phyloP scores from a whole-genome alignment of 2,113 vertebrate genomes.

The Pandion haliaetus region DNA sequence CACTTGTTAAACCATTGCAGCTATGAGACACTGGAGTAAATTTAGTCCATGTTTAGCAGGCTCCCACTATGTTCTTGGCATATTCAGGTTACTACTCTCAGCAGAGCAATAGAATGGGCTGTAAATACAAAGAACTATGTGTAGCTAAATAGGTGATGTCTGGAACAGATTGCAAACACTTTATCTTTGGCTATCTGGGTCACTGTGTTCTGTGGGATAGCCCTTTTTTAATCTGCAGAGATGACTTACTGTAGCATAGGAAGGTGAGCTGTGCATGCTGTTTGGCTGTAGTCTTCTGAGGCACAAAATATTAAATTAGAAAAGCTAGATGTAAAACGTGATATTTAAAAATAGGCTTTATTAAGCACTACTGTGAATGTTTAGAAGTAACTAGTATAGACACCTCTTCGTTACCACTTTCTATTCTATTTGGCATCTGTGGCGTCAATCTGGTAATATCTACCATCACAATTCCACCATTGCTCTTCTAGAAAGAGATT shows the following conservation, averaged over 20 bases:
- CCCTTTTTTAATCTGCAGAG: not conserved
- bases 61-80: not conserved
- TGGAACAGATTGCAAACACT: not conserved
- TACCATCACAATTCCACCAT: not conserved
- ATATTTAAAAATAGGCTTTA: not conserved
- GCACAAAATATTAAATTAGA: not conserved
- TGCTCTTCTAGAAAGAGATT: not conserved
- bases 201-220: not conserved
- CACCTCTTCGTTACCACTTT: not conserved
- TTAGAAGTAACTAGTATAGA: not conserved
- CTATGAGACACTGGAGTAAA: not conserved
- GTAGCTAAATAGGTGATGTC: not conserved
- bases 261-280: not conserved
- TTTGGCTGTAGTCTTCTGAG: not conserved
- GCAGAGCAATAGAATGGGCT: not conserved
- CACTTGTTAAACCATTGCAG: not conserved
- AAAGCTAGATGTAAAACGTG: not conserved
- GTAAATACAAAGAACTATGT: not conserved
- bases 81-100: slow-evolving; percentile 1
- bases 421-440: not conserved
- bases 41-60: not conserved
- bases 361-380: not conserved
- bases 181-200: slow-evolving; percentile 16
- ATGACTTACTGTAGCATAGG: not conserved
- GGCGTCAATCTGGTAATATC: not conserved